phyloP scores from a whole-genome alignment of 2,797 vertebrate genomes.

The Myripristis jacobus region DNA sequence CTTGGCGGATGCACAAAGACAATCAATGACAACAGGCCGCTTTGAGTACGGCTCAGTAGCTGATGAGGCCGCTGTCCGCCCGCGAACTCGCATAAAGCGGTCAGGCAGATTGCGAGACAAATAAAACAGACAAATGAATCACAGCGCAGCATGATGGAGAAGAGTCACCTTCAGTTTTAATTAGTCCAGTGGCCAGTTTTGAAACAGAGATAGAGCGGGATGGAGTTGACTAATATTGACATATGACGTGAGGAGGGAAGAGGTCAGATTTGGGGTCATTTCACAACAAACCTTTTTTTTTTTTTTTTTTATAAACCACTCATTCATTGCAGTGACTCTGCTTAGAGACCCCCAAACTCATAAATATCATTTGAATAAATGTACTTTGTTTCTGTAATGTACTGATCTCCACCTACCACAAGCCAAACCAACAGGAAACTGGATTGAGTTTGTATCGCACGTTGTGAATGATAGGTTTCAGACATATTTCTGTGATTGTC shows the following conservation, averaged over 20 bases:
- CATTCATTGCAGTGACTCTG: constrained; percentile 17
- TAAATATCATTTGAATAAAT: constrained; percentile 36
- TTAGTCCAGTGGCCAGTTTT: constrained; percentile 75
- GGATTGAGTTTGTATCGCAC: constrained; percentile 30
- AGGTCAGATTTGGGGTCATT: constrained; percentile 35
- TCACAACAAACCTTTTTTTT: constrained; percentile 34
- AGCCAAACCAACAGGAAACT: constrained; percentile 39
- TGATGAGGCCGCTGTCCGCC: constrained; percentile 36
- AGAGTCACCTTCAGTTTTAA: constrained; percentile 77
- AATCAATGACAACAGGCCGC: constrained; percentile 27
- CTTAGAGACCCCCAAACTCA: constrained; percentile 45
- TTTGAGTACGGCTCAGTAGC: constrained; percentile 47
- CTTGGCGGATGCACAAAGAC: constrained; percentile 11
- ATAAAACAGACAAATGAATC: constrained; percentile 60
- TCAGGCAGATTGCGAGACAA: constrained; percentile 14
- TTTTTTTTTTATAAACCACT: constrained; percentile 27
- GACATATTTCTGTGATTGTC: constrained; percentile 69
- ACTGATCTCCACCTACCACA: constrained; percentile 19
- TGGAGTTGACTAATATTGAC: constrained; percentile 48
- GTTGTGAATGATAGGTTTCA: constrained; percentile 34
- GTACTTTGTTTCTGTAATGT: neutral
- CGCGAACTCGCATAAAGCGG: constrained; percentile 25
- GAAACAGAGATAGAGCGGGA: constrained; percentile 71
- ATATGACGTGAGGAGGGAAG: constrained; percentile 42
- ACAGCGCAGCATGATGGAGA: constrained; percentile 54